Base-by-base conservation (phyloP, 1,140 invertebrate genomes). In the Arion vulgaris region DNA sequence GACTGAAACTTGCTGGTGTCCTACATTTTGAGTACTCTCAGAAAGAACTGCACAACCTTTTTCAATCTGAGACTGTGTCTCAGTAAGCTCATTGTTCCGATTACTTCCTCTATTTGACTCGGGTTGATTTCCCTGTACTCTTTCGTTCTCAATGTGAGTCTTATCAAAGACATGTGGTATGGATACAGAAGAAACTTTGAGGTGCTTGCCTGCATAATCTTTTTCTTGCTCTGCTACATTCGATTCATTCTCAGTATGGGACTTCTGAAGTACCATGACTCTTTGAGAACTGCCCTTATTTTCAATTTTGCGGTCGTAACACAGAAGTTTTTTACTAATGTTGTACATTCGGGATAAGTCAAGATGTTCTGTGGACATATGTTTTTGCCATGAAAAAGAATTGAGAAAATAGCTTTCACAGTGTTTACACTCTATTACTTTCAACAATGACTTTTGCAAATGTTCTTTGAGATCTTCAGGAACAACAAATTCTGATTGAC, bases 351-450 rank as follows among this genome's bases (percentile, higher is more conserved):
- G 39, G n/a, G 73, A 28, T 32, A 34, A 26, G 19, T n/a, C n/a
- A 26, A 28, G 15, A 49, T 75, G 73, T 17, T 75, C 45, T 34
- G 15, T 45, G 4, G 73, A 2, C 45, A 34, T 45, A 19, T 75
- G 73, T 34, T 75, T 75, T 34, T 75, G 73, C 73, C 73, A 75
- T n/a, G 73, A 75, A 28, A 49, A 34, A 34, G 45, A 4, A 75
- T 75, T 51, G 9, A 75, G 36, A 75, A 75, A 75, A 28, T 32
- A 51, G 28, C 45, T 53, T 28, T n/a, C 41, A 75, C 73, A 75
- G 45, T 75, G 45, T 49, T 75, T 75, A 49, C 73, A 75, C 15
- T 51, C 41, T n/a, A 75, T 32, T 34, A 75, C 45, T 51, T 75
- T 75, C 41, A 75, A 49, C 23, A 75, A 28, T 34, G 41, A 75